Conservation (phyloP, 1,140 invertebrate genomes). For the Pararge aegeria region DNA sequence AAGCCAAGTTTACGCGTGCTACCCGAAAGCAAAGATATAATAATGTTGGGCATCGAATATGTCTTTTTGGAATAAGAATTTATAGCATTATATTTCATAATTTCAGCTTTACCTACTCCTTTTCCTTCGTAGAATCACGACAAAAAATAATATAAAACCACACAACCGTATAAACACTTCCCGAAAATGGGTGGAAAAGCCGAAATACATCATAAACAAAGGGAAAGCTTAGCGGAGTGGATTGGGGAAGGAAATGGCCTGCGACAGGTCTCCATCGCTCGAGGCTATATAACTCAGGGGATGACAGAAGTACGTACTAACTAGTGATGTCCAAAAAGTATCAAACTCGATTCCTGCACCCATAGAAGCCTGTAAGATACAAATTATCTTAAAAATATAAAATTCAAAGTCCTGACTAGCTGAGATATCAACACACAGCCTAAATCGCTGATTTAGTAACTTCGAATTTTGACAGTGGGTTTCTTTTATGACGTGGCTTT, state of each 20-base stretch:
- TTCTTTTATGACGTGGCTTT: too few relatives aligned
- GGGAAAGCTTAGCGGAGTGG: slow-evolving; percentile 30
- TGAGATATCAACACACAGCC: too few relatives aligned
- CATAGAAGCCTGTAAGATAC: too few relatives aligned
- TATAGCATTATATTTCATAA: neutral
- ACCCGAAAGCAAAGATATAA: too few relatives aligned
- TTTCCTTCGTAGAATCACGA: neutral
- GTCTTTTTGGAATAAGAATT: neutral
- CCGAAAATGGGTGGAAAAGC: slow-evolving; percentile 14
- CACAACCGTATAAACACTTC: slow-evolving; percentile 18
- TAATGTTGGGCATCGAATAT: too few relatives aligned
- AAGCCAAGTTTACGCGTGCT: too few relatives aligned
- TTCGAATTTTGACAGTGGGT: too few relatives aligned
- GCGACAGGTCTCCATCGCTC: slow-evolving; percentile 33
- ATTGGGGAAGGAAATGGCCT: slow-evolving; percentile 39
- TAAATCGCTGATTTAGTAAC: too few relatives aligned
- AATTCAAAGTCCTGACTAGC: too few relatives aligned
- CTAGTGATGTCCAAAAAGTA: slow-evolving; percentile 10
- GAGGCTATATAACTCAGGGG: slow-evolving; percentile 28
- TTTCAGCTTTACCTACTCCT: neutral
- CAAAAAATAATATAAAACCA: slow-evolving; percentile 5
- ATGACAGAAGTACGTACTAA: neutral
- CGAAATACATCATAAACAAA: slow-evolving; percentile 33
- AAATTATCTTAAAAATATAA: too few relatives aligned
- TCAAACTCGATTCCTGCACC: too few relatives aligned